A percentile compares a stretch with the other conserved stretches of the same genome.
Conservation (phyloP, 2,113 vertebrate species). For the Crotalus tigris region DNA sequence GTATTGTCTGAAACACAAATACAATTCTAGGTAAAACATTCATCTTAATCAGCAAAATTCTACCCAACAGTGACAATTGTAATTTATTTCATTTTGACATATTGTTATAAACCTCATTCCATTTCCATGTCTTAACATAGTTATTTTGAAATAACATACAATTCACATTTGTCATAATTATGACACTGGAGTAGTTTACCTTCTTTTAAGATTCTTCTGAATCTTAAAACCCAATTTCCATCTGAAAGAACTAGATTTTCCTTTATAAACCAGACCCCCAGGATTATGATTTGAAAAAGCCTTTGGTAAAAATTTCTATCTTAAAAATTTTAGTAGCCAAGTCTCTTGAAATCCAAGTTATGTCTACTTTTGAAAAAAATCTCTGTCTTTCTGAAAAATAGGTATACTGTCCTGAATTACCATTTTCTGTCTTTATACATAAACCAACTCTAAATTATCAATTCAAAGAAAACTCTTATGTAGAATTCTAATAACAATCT, state of each 20-base stretch:
- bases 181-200: not conserved
- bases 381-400: not conserved
- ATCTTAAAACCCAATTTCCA: not conserved
- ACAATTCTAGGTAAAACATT: not conserved
- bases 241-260: not conserved
- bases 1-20: not conserved
- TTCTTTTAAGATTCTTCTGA: not conserved
- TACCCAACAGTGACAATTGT: not conserved
- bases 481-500: not conserved
- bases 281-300: not conserved
- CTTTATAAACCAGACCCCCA: not conserved
- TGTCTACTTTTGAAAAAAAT: not conserved
- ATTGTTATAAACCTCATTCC: not conserved
- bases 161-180: not conserved
- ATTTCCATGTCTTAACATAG: not conserved
- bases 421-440: not conserved
- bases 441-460: not conserved
- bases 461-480: not conserved
- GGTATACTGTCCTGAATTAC: not conserved
- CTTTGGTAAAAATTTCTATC: not conserved
- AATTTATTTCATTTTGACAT: not conserved
- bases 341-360: not conserved
- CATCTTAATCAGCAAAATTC: not conserved
- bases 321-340: not conserved
- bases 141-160: not conserved